Evolutionary conservation across 2,888 invertebrate species (phyloP), one percentile per base, ranked within the genome.

Genomic region (Ornithoptera priamus): DNA sequence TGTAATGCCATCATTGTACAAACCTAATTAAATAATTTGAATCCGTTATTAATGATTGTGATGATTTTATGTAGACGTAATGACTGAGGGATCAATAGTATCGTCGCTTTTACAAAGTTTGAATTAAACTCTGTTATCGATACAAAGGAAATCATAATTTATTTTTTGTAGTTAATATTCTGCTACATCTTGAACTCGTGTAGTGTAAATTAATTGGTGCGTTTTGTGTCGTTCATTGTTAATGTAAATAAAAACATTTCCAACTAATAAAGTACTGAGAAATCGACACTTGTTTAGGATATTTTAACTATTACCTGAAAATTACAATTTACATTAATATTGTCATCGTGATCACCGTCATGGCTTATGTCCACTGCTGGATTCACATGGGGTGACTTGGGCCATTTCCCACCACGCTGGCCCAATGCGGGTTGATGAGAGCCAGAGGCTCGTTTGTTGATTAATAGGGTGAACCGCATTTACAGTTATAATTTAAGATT

Each of bases 21-120:
- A 73, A 81, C 77, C 74, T 75, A 79, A 83, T 84, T 84, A 82
- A 85, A 87, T 86, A 85, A 86, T 87, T 83, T 85, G 80, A 82
- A 76, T 77, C 79, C 75, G 77, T 74, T 75, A 73, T 70, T 80
- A 77, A 81, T 73, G 72, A 72, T 71, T 20, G 65, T 8, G 24
- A 53, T 62, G 42, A 46, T 69, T 69, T 71, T 58, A 71, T 50
- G 63, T 58, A 62, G 65, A 64, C 56, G 57, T 57, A 36, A 58
- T 57, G 62, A 65, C 60, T 46, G 64, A 70, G n/a, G 67, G 70
- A 65, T 66, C 36, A 68, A 42, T 18, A 46, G 58, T 17, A 18
- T 63, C 10, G 56, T 66, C 30, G 30, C 50, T 58, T 56, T 57
- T 50, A 39, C 24, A 12, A 36, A 50, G 18, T 64, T 63, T 22